phyloP scores from a whole-genome alignment of 2,888 invertebrate species.

The Rhaphigaster nebulosa region DNA sequence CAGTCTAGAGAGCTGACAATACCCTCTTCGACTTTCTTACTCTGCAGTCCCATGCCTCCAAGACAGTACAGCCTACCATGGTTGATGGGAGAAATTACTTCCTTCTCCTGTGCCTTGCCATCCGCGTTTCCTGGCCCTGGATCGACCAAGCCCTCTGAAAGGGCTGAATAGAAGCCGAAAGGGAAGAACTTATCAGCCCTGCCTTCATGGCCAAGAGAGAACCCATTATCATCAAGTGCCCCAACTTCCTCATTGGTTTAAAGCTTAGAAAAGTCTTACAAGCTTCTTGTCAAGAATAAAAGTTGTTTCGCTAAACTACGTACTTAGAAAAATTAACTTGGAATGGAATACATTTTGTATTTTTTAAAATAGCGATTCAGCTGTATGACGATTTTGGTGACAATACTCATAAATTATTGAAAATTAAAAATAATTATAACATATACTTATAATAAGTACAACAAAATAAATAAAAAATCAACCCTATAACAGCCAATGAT shows the following conservation, averaged over 20 bases:
- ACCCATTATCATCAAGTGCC: background rate
- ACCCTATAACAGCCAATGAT: too few species aligned
- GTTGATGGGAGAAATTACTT: background rate
- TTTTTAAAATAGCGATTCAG: too few species aligned
- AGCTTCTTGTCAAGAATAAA: background rate
- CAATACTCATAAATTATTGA: too few species aligned
- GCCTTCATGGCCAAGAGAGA: background rate
- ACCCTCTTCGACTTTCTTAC: background rate
- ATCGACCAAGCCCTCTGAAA: conserved; percentile 1
- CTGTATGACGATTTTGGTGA: too few species aligned
- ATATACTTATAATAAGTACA: too few species aligned
- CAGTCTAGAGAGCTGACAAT: background rate
- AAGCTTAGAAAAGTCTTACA: background rate
- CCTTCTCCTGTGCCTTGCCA: background rate
- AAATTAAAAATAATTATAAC: too few species aligned
- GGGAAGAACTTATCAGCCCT: conserved; percentile 15
- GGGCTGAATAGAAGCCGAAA: background rate
- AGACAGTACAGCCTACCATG: background rate
- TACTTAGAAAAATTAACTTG: background rate
- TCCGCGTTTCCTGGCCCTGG: background rate
- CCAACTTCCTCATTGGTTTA: background rate
- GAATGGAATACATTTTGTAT: too few species aligned
- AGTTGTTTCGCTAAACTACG: background rate
- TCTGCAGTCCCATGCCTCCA: background rate
- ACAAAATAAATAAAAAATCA: too few species aligned